A percentile compares a stretch with the other conserved stretches of the same genome.
Evolutionary conservation across 2,113 vertebrate species (phyloP).

Genomic region (Callaeas wilsoni): DNA sequence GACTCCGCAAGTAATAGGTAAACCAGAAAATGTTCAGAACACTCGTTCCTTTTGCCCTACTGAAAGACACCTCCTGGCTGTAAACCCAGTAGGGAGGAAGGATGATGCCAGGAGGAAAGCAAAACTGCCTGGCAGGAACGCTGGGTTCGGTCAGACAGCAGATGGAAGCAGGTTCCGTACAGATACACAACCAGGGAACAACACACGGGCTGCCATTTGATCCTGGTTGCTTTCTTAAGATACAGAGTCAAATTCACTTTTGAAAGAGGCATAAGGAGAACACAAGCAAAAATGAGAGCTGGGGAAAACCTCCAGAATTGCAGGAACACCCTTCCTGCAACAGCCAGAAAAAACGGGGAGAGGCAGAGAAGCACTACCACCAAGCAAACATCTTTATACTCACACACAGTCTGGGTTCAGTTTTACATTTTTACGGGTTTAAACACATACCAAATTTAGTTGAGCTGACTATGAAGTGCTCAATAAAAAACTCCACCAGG

Average conservation of each 20-base stretch:
- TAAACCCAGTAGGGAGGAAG: neutral
- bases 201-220: neutral
- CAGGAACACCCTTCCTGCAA: neutral
- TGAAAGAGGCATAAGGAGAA: neutral
- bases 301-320: neutral
- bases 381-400: neutral
- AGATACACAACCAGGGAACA: neutral
- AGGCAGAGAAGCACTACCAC: neutral
- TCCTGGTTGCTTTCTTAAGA: neutral
- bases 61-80: neutral
- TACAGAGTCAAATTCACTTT: neutral
- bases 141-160: neutral
- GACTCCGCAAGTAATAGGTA: neutral
- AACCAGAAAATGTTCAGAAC: neutral
- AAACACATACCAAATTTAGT: neutral
- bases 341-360: neutral
- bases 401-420: neutral
- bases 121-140: neutral
- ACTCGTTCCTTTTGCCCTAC: neutral
- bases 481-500: neutral
- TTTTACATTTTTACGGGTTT: neutral
- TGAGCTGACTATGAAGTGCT: neutral
- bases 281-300: neutral
- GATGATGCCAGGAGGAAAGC: neutral
- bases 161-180: neutral